phyloP scores from a whole-genome alignment of 1,140 invertebrate genomes.

The Heliconius congener region DNA sequence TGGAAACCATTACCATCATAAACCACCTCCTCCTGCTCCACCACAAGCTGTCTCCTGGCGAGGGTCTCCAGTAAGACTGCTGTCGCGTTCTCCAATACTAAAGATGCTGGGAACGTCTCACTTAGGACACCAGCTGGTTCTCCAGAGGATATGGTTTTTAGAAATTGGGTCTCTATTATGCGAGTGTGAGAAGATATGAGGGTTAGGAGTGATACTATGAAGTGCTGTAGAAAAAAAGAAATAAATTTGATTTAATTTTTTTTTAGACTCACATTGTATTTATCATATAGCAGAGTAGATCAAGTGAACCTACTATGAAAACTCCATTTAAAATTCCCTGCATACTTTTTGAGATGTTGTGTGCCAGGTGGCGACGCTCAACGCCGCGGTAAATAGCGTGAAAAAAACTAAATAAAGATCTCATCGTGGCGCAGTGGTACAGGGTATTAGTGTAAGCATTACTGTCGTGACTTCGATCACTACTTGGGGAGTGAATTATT shows the following conservation, averaged over 20 bases:
- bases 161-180: slow-evolving; percentile 52
- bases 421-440: no score
- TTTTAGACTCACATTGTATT: background rate
- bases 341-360: background rate
- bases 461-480: no score
- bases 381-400: no score
- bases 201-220: slow-evolving; percentile 42
- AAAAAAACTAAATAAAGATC: no score
- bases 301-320: no score
- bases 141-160: slow-evolving; percentile 40
- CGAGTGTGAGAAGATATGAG: slow-evolving; percentile 51
- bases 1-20: background rate
- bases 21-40: slow-evolving; percentile 30
- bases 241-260: background rate
- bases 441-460: no score
- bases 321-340: no score
- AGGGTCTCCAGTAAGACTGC: slow-evolving; percentile 44
- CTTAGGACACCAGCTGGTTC: slow-evolving; percentile 52
- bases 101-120: slow-evolving; percentile 52
- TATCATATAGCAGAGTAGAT: no score
- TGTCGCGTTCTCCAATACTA: slow-evolving; percentile 52
- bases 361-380: no score
- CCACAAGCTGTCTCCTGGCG: slow-evolving; percentile 34
- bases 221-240: slow-evolving; percentile 40
- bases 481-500: no score